phyloP scores from a whole-genome alignment of 2,113 vertebrate genomes.

The Semnopithecus entellus region DNA sequence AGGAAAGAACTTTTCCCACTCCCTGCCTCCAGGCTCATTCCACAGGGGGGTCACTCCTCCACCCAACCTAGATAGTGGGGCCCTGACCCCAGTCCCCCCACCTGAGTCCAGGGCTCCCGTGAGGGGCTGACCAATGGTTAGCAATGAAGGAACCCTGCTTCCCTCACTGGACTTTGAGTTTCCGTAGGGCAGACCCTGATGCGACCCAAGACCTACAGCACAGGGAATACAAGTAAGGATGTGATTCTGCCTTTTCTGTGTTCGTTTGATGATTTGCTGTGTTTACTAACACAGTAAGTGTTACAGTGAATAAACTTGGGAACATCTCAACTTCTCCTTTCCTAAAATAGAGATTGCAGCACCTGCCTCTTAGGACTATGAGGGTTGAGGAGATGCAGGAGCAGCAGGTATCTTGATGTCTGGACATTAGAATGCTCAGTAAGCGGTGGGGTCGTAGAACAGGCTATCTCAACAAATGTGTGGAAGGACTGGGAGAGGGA shows the following conservation, averaged over 20 bases:
- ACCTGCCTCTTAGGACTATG: background rate
- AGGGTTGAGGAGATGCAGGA: background rate
- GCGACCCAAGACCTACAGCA: background rate
- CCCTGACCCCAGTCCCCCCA: background rate
- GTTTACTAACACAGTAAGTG: background rate
- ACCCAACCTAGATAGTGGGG: background rate
- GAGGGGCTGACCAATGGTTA: background rate
- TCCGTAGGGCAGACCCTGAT: background rate
- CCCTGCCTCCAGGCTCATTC: background rate
- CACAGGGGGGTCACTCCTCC: background rate
- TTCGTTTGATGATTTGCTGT: background rate
- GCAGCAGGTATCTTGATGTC: no score
- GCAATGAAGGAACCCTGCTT: background rate
- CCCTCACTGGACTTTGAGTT: no score
- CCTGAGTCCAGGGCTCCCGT: background rate
- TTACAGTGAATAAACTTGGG: background rate
- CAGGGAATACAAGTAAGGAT: fast-evolving
- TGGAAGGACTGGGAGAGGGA: no score
- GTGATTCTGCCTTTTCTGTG: no score
- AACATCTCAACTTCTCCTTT: background rate
- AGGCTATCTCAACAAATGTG: background rate
- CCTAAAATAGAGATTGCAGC: background rate
- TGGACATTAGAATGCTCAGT: background rate
- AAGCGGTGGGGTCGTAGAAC: fast-evolving
- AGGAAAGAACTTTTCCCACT: background rate